Evolutionary conservation across 2,888 invertebrate genomes (phyloP), one percentile per base, ranked within the genome.

Genomic region (Drosophila yooni): DNA sequence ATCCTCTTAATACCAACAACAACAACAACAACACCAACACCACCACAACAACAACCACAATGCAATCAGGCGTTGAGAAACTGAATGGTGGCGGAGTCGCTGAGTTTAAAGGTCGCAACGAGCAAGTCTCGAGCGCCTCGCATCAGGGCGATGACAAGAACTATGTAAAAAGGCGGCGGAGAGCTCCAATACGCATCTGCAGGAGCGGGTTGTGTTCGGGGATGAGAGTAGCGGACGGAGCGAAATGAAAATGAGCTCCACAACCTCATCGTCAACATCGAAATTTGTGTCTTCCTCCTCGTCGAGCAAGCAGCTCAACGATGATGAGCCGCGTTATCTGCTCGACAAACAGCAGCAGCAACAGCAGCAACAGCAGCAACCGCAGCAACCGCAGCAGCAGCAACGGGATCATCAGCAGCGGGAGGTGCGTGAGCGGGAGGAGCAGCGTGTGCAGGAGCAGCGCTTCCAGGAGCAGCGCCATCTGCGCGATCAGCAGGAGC

Each of bases 41-140:
- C 10, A 50, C 18, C 4, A 29, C 36, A 27, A 59, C 59, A 36
- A 57, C 56, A 48, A 68, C 38, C 52, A 38, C 60, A 48, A 76
- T 57, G 58, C 59, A 36, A 65, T 57, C 54, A 88, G 96, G 96
- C 58, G 94, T 93, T 31, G 95, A 95, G 83, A 94, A 95, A 84
- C 94, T 96, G 54, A 95, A 95, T 62, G 95, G 95, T 25, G 95
- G 95, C 21, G 96, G 96, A n/a, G 93, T 94, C 66, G 94, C 95
- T 0, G 94, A 95, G 79, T 96, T 95, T 85, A 94, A 95, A 33
- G 96, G 96, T 6, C 94, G 94, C 75, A 95, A 95, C 86, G 94
- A 95, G 81, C 95, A 95, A 83, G 94, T 94, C 66, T 94, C 94
- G 48, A 94, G 94, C 50, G 94, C 94, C 33, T 94, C 92, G 60